Conservation (phyloP, 2,797 vertebrate genomes). For the Taeniopygia guttata region DNA sequence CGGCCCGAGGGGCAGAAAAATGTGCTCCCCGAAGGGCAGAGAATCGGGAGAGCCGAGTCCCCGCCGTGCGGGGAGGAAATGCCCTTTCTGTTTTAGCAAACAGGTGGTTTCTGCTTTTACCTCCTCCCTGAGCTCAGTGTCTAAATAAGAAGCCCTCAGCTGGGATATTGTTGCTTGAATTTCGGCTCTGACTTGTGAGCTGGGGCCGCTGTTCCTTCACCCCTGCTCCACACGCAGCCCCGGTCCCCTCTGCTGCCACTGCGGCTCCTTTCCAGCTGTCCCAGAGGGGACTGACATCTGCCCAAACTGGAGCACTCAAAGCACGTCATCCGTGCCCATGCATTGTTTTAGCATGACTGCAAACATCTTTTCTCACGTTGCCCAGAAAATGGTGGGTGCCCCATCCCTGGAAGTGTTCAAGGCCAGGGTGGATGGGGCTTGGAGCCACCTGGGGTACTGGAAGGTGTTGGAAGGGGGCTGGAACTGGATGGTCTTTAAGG, state of each 20-base stretch:
- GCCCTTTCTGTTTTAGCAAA: background rate
- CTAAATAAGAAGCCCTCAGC: conserved; percentile 16
- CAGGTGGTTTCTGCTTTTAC: conserved; percentile 18
- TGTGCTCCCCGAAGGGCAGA: background rate
- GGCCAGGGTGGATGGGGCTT: background rate
- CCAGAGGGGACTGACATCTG: background rate
- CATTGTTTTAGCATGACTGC: fast-evolving
- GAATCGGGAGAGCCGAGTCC: background rate
- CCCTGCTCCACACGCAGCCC: background rate
- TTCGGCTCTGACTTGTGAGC: background rate
- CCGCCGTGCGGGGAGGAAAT: fast-evolving
- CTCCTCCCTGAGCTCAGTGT: background rate
- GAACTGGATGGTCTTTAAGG: background rate
- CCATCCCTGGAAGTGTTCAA: background rate
- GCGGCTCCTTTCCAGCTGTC: background rate
- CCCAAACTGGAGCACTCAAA: background rate
- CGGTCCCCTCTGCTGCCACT: fast-evolving
- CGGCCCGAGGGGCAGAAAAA: background rate
- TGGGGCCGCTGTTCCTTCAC: background rate
- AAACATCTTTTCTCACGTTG: background rate
- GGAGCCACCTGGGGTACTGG: too few species aligned
- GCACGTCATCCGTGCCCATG: fast-evolving
- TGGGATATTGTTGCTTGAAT: conserved; percentile 11
- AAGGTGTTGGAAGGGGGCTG: fast-evolving
- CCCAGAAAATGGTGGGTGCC: fast-evolving